Evolutionary conservation across 2,888 invertebrate genomes (phyloP), one percentile per base, ranked within the genome.

Genomic region (Sclerodermus sp.): DNA sequence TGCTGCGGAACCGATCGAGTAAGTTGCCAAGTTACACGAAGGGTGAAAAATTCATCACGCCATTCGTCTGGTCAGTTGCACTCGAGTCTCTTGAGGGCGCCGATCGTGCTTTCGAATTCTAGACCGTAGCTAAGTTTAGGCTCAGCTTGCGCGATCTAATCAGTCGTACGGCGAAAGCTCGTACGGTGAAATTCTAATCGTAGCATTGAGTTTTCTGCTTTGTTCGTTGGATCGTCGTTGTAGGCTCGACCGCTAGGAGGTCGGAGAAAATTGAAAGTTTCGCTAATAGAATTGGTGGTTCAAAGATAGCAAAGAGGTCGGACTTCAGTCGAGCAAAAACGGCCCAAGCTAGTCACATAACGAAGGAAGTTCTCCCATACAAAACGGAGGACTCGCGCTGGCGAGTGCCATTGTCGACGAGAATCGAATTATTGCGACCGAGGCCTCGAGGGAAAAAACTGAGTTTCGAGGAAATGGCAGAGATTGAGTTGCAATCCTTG

Each of bases 271-370:
- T n/a, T n/a, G n/a, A n/a, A 23, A 3, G 8, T 23, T 23, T 23
- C 8, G 3, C 23, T 23, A 23, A 23, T 23, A 23, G 23, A 23
- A 8, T 23, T 23, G 23, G 23, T 23, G 23, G 3, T 23, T 51
- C 58, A 55, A 75, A 77, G 77, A 66, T 85, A 55, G 80, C 80
- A 29, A 84, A 84, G 64, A 81, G 84, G 55, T 83, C 86, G 46
- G 83, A 84, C 52, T 85, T 86, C 68, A 83, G 86, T 44, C 81
- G 86, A 16, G 78, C 83, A 18, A 84, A 86, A 64, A 83, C 85
- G 10, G 84, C 85, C 37, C 82, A 85, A 23, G 85, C 87, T 12
- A 82, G 84, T 8, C 84, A 83, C 67, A 81, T 87, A 32, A 82
- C 82, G 0, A 84, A 88, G 69, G 87, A 87, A 76, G 83, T 89